Base-by-base conservation (phyloP, 2,888 invertebrate genomes). In the Scelioninae gen. 2 region DNA sequence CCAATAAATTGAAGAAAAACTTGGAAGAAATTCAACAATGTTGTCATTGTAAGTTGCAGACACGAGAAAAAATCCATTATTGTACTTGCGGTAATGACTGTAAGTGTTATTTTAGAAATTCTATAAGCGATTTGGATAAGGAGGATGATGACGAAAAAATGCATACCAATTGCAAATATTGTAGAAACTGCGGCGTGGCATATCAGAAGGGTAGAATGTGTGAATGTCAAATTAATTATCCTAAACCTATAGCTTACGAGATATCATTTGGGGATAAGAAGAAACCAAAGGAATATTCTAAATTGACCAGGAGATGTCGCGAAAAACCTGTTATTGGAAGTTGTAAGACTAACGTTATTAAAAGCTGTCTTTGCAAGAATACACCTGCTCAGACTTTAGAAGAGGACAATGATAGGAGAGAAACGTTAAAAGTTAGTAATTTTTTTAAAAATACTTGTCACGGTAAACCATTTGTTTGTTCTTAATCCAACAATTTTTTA, bases 231-330 rank as follows among this genome's bases (percentile, higher is more conserved):
- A 75, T 81, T 53, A 78, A 75, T 48, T 84, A 84, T 73, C 84
- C 85, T 3, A 87, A 87, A 74, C 81, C 87, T 0, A 85, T 88
- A 13, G 88, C 88, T 9, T 88, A 88, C 60, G 86, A 87, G 55
- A 76, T 88, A 35, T 87, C 86, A 9, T 86, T 88, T 64, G 81
- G 82, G 5, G 78, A 77, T 63, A 64, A 78, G 6, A 77, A 78
- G 43, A 2, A 18, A 11, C 1, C 37, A 64, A 75, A n/a, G 72
- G 75, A 60, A 67, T 50, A 28, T 70, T 61, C 16, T 25, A 39
- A 75, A n/a, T 52, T 41, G 0, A 53, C 60, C n/a, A 70, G 63
- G 31, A 60, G 22, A 39, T 52, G 45, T 22, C 63, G 37, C 9
- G 28, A 39, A 37, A 19, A 19, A 11, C 11, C 7, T 18, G 10